phyloP scores from a whole-genome alignment of 2,113 vertebrate species.

The Opisthocomus hoazin region DNA sequence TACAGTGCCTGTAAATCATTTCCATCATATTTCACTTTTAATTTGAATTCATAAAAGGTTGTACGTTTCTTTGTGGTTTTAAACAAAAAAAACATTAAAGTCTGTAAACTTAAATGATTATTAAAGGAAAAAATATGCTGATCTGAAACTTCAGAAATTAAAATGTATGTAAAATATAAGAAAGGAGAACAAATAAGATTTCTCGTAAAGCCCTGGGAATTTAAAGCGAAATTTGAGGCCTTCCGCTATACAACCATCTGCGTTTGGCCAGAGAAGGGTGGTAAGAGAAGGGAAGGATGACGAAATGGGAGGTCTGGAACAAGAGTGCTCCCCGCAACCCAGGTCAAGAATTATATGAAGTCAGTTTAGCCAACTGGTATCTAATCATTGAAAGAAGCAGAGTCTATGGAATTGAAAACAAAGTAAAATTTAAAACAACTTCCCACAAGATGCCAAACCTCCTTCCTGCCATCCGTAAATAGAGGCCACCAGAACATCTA shows the following conservation, averaged over 20 bases:
- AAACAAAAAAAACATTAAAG: conserved; percentile 43
- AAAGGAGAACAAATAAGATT: background rate
- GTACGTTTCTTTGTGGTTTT: conserved; percentile 36
- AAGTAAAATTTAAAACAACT: background rate
- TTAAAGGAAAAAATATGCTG: conserved; percentile 22
- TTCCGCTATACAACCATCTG: background rate
- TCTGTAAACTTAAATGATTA: conserved; percentile 6
- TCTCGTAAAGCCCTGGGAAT: background rate
- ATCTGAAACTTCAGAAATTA: conserved; percentile 9
- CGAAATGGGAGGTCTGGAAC: background rate
- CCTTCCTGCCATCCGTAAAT: background rate
- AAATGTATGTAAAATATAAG: conserved; percentile 4
- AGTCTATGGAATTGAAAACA: background rate
- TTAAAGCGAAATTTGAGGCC: background rate
- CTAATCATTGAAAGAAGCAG: background rate
- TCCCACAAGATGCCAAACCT: background rate
- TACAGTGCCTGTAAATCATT: conserved; percentile 43
- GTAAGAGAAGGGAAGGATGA: background rate
- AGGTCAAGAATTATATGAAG: background rate
- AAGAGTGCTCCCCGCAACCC: background rate
- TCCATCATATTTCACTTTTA: conserved; percentile 37
- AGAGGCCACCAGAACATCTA: background rate
- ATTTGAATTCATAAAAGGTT: conserved; percentile 56
- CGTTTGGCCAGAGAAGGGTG: background rate
- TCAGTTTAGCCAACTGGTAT: background rate